Evolutionary conservation across 2,113 vertebrate genomes (phyloP), one percentile per base, ranked within the genome.

Genomic region (Saiga tatarica): DNA sequence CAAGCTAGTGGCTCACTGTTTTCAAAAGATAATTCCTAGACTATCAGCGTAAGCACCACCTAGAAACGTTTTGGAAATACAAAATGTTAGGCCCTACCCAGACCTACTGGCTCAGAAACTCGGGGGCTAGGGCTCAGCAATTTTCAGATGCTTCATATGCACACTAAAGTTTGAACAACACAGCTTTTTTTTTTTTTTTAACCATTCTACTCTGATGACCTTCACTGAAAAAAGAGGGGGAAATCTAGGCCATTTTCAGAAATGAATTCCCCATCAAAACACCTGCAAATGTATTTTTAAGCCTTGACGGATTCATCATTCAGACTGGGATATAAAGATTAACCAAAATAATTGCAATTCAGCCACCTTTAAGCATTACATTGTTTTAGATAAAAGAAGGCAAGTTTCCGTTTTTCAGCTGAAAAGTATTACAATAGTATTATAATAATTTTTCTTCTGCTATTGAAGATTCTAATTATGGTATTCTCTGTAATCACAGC

Each of bases 291-390:
- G 15, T 93, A 86, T 83, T 93, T 86, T 92, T 96, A 93, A 76
- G 39, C 15, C 81, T 95, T 91, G 39, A 97, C 33, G 21, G 55
- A 92, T 97, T 95, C 89, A 96, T 92, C 87, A 74, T 91, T 94
- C 85, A 71, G 42, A 42, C 26, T 88, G 21, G 47, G 30, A 93
- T 93, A 59, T 95, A 92, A 97, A 85, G 74, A 97, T 89, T 94
- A 98, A 90, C 55, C 30, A 78, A 94, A 97, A 97, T 96, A 96
- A 94, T 89, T 97, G 19, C 57, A 96, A 94, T 97, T 98, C 81
- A 96, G 52, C 42, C 81, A 5, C 14, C 79, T 91, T 96, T 96
- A 87, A 88, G 86, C 52, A 93, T 89, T 96, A 91, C 26, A 64
- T 96, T 95, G 87, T 95, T 97, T 96, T 89, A 92, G 52, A 97